Evolutionary conservation across 2,888 invertebrate genomes (phyloP), one percentile per base, ranked within the genome.

Genomic region (Amiota mariae): DNA sequence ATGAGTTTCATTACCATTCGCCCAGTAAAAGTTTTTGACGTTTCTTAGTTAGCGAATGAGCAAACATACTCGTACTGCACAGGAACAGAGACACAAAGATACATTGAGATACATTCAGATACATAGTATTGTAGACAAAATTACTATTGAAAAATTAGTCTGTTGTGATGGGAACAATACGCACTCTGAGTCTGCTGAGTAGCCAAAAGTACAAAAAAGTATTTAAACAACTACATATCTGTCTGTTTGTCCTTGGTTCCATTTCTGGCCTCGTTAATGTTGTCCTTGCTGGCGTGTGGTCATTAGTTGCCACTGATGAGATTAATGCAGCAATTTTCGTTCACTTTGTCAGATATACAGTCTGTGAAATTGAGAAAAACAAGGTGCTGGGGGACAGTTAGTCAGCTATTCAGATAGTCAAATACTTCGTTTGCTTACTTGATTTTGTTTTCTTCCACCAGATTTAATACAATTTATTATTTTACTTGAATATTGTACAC

Each of bases 1-100:
- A 84, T 84, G 83, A 82, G 76, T 85, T 78, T 82, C 85, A 84
- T 84, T 84, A 85, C 78, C 80, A 82, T 75, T 78, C 72, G 77
- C 74, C 74, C 74, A 72, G 82, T 74, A 77, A 77, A 75, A 79
- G 74, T 81, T 76, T 75, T 73, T 67, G 73, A 76, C 73, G 79
- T 72, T 15, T n/a, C 54, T n/a, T 54, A n/a, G 8, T 36, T 36
- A 6, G 36, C 36, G 36, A 36, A 36, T 36, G 36, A 36, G 36
- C 36, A 36, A 36, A 36, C 36, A 4, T 36, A 24, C 24, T 24
- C 24, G 24, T 24, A 36, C 36, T 36, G 6, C 0, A 36, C 36
- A 36, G 36, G 36, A 36, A 36, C 36, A 36, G 36, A 36, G 36
- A 36, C 8, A 36, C 36, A 36, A 36, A 6, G 2, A 36, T 36